Percentiles rank a stretch among this genome's conserved stretches.
phyloP scores from a whole-genome alignment of 2,113 vertebrate genomes.

The Narcine bancroftii region DNA sequence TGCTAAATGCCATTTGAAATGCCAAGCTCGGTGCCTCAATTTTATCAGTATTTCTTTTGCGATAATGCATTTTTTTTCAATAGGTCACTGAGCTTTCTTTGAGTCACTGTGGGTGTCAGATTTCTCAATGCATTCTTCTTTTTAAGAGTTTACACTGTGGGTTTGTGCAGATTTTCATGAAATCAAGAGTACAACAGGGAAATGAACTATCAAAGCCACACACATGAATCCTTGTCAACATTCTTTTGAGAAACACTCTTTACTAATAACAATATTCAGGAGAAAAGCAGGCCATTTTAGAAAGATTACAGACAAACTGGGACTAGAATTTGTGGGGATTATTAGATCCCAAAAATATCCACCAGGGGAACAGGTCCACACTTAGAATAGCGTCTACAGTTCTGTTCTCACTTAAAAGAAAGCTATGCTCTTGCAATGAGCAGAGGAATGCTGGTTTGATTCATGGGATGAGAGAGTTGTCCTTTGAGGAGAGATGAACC shows the following conservation, averaged over 20 bases:
- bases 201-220: not conserved
- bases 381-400: too few relatives aligned
- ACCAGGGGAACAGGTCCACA: too few relatives aligned
- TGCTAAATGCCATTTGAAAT: not conserved
- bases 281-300: not conserved
- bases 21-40: not conserved
- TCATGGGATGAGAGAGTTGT: too few relatives aligned
- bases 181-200: not conserved
- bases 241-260: not conserved
- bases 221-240: not conserved
- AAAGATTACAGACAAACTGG: not conserved
- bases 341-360: too few relatives aligned
- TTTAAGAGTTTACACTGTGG: not conserved
- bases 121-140: not conserved
- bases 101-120: not conserved
- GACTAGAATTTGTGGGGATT: not conserved
- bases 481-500: too few relatives aligned
- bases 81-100: not conserved
- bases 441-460: too few relatives aligned
- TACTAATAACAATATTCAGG: not conserved
- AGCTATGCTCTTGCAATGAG: too few relatives aligned
- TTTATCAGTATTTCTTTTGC: not conserved
- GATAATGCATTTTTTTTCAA: not conserved
- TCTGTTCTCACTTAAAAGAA: too few relatives aligned
- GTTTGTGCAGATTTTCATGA: not conserved